Evolutionary conservation across 2,797 vertebrate genomes (phyloP).

Genomic region (Rallus crepitans): DNA sequence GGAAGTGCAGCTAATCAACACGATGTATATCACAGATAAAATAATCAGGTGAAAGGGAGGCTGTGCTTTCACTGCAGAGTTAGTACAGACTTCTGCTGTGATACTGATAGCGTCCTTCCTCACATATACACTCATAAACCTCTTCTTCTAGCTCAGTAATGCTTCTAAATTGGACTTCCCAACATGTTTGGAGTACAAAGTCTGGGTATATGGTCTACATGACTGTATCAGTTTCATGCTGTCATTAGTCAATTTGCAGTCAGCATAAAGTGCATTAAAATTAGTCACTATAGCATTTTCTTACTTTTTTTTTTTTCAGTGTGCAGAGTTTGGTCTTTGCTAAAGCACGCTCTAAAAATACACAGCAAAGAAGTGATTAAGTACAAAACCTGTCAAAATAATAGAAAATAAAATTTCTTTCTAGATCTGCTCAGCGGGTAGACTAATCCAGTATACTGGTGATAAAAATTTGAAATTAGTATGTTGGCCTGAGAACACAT

Average conservation of each 20-base stretch:
- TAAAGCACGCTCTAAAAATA: neutral
- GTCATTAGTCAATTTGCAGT: neutral
- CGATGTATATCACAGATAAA: neutral
- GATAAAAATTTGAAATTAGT: neutral
- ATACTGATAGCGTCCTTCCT: neutral
- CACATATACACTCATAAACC: neutral
- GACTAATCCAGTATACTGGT: neutral
- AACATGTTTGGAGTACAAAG: neutral
- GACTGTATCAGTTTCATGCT: neutral
- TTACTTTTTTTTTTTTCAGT: neutral
- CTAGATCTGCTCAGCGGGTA: neutral
- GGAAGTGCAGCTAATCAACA: slow-evolving; percentile 49
- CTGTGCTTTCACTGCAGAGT: neutral
- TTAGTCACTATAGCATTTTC: neutral
- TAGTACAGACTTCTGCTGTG: neutral
- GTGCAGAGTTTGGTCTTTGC: neutral
- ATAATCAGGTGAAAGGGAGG: slow-evolving; percentile 7
- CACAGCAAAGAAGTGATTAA: neutral
- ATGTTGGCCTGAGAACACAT: neutral
- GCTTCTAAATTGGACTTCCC: neutral
- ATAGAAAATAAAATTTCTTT: neutral
- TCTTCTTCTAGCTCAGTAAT: neutral
- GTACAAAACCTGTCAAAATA: neutral
- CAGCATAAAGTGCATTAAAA: neutral
- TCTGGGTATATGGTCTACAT: neutral